Conservation (phyloP, 2,113 vertebrate genomes). For the Sturnira hondurensis region DNA sequence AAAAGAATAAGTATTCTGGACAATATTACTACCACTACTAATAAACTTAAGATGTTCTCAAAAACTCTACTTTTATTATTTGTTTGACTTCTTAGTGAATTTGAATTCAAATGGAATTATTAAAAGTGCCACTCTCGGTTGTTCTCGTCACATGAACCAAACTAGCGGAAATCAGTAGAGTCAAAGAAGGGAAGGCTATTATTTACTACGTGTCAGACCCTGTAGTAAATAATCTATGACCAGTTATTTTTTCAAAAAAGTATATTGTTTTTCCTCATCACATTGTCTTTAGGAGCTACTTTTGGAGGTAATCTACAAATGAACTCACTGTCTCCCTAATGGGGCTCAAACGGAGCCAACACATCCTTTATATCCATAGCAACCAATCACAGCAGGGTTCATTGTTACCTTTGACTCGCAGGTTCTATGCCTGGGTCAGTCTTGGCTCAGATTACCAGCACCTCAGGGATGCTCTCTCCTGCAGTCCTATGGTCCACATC, state of each 20-base stretch:
- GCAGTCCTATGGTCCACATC: not conserved
- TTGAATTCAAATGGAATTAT: not conserved
- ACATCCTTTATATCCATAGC: not conserved
- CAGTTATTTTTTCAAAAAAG: not conserved
- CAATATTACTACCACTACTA: not conserved
- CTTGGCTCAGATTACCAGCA: not conserved
- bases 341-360: not conserved
- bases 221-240: not conserved
- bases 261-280: conserved; percentile 3
- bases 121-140: not conserved
- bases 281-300: not conserved
- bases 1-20: not conserved
- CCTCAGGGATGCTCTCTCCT: not conserved
- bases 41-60: not conserved
- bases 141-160: not conserved
- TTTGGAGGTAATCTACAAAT: not conserved
- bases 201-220: no score
- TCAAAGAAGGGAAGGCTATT: not conserved
- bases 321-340: not conserved
- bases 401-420: not conserved
- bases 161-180: not conserved
- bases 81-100: not conserved
- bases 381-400: not conserved
- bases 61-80: not conserved
- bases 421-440: not conserved